These are phyloP conservation scores for Copsychus sechellarum DNA, from an alignment of 2,113 vertebrate genomes.

Conservation along the genomic window DNA sequence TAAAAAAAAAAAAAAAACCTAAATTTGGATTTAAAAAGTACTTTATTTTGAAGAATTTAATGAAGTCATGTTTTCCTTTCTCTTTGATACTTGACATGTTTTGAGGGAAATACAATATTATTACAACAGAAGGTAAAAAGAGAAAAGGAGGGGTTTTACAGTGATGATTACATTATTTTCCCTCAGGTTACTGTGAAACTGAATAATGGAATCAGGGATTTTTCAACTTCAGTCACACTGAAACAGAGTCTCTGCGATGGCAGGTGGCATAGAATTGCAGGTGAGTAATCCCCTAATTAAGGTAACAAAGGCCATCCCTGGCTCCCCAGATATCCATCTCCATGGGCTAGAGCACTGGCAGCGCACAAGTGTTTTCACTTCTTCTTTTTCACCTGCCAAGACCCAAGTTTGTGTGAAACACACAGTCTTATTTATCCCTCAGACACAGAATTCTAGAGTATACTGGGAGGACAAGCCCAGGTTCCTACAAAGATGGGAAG, in stretches of 20 bases:
- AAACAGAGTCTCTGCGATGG: constrained; percentile 85
- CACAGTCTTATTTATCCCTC: not conserved
- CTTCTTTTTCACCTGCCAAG: not conserved
- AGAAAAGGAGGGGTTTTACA: not conserved
- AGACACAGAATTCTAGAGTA: not conserved
- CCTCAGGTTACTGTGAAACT: constrained; percentile 86
- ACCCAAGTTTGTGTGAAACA: not conserved
- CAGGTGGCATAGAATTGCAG: constrained; percentile 90
- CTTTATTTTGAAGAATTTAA: not conserved
- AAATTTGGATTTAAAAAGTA: not conserved
- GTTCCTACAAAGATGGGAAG: not conserved
- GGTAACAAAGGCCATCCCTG: not conserved
- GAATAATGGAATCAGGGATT: constrained; percentile 83
- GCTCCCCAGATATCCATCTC: not conserved
- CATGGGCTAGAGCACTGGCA: not conserved
- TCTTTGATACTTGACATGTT: not conserved
- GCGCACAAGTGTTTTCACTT: not conserved
- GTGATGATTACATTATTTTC: not conserved
- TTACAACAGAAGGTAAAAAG: not conserved
- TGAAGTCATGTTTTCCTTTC: not conserved
- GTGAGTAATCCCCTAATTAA: constrained; percentile 66
- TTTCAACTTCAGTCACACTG: constrained; percentile 84
- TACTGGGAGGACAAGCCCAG: not conserved
- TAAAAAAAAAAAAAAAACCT: not conserved
- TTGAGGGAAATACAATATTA: not conserved